Base-by-base conservation (phyloP, 2,797 vertebrate genomes). In the Gymnodraco acuticeps region DNA sequence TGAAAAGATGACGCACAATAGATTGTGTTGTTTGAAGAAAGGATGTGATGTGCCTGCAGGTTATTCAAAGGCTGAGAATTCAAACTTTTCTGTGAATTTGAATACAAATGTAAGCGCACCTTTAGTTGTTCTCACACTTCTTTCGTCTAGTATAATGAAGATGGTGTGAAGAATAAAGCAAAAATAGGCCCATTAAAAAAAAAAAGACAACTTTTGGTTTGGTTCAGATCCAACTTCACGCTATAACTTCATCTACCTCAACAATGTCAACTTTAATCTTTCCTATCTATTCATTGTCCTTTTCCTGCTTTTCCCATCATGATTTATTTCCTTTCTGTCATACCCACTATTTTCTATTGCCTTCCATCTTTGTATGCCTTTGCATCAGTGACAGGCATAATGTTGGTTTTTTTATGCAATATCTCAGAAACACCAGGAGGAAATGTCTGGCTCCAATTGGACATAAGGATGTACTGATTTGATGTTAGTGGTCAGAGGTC, bases 211-310 rank as follows among this genome's bases (percentile, higher is more conserved):
- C 53, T 64, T 64, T 23, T 20, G 5, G 38, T 33, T 42, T 47
- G 19, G 3, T 52, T 43, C 19, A 63, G 58, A 42, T 53, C 43
- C 23, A 60, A 41, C 47, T 64, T 75, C 59, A 68, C 3, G 9
- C 53, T 66, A n/a, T 54, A 56, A 41, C 27, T 72, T 33, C 50
- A 16, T 58, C 14, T 20, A 67, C 11, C 33, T 64, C 64, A 54
- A 31, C 16, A 53, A 3, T 0, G 1, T 17, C 38, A 5, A 9
- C 42, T 43, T 64, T 54, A 45, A 64, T 16, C 27, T 3, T 53
- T 10, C 11, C 15, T 43, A 33, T 47, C 10, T 33, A n/a, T 50
- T 60, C 10, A 23, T 38, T 43, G 13, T 19, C 5, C 13, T 64
- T 58, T 9, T 7, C 1, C 46, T 52, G 46, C 16, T 12, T 59